Evolutionary conservation across 2,888 invertebrate genomes (phyloP).

Genomic region (Ganaspis brasiliensis): DNA sequence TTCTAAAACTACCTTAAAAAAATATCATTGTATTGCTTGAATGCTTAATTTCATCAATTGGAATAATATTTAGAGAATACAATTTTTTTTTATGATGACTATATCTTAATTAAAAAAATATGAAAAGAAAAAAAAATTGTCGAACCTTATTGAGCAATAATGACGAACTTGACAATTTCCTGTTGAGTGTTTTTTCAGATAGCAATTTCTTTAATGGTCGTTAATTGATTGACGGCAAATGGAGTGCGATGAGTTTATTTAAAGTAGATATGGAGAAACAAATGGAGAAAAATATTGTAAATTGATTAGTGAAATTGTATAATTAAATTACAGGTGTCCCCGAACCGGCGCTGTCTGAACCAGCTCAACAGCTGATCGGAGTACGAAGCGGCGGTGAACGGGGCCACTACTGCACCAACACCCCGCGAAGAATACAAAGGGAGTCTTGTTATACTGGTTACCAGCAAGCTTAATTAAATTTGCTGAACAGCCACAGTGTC

Average conservation of each 20-base stretch:
- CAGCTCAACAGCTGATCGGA: slow-evolving; percentile 80
- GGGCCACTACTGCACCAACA: slow-evolving; percentile 77
- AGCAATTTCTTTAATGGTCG: too few species aligned
- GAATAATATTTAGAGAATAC: too few species aligned
- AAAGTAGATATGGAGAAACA: not conserved
- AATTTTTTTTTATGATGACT: too few species aligned
- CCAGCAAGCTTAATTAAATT: slow-evolving; percentile 48
- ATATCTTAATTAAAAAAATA: too few species aligned
- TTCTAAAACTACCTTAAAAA: too few species aligned
- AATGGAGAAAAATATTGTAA: slow-evolving; percentile 58
- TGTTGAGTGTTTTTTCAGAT: too few species aligned
- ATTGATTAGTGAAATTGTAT: slow-evolving; percentile 46
- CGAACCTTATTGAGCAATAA: too few species aligned
- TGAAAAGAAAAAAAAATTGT: too few species aligned
- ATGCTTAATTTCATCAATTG: too few species aligned
- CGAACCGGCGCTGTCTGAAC: slow-evolving; percentile 80
- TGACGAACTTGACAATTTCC: too few species aligned
- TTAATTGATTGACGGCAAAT: not conserved
- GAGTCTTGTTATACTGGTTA: slow-evolving; percentile 58
- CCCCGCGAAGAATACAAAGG: slow-evolving; percentile 74
- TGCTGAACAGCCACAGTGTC: slow-evolving; percentile 29
- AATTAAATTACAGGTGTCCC: slow-evolving; percentile 76
- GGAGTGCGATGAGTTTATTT: slow-evolving; percentile 21
- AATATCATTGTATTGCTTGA: too few species aligned
- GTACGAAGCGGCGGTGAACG: slow-evolving; percentile 79